Conservation (phyloP, 2,888 invertebrate genomes). For the Thereva nobilitata region DNA sequence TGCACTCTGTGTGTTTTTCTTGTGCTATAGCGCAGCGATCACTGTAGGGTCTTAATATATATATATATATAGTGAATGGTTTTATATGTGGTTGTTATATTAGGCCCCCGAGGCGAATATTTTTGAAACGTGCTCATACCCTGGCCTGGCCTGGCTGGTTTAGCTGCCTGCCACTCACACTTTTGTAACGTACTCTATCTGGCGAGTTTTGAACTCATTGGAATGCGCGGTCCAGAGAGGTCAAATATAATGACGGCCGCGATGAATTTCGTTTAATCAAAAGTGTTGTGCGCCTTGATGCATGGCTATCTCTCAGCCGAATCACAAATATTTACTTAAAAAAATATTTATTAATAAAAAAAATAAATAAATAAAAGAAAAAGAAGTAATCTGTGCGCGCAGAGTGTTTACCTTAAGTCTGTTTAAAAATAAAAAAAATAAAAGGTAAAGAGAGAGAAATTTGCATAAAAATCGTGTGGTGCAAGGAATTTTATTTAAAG, state of each 20-base stretch:
- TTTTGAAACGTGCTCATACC: constrained; percentile 31
- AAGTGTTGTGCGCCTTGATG: constrained; percentile 29
- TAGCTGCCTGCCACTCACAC: not conserved
- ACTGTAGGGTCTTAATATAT: no score
- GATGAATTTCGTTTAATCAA: constrained; percentile 35
- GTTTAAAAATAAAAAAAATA: not conserved
- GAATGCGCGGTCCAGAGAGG: constrained; percentile 34
- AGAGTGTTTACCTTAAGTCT: constrained; percentile 7
- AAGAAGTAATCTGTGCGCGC: constrained; percentile 5
- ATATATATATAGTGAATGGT: constrained; percentile 2
- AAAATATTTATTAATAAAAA: constrained; percentile 1
- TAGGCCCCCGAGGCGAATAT: constrained; percentile 34
- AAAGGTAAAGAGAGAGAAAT: constrained; percentile 4
- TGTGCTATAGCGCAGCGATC: no score
- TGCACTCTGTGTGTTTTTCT: no score
- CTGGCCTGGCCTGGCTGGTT: not conserved
- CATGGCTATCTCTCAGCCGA: constrained; percentile 2
- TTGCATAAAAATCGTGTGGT: constrained; percentile 30
- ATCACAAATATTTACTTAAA: constrained; percentile 21
- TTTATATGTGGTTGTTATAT: constrained; percentile 2
- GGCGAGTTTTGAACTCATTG: constrained; percentile 34
- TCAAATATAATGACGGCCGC: constrained; percentile 26
- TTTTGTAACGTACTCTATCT: not conserved
- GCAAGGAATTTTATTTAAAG: constrained; percentile 29
- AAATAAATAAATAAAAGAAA: not conserved